These are phyloP conservation scores for Siniperca knerii DNA, from an alignment of 2,113 vertebrate species.

Conservation along the genomic window DNA sequence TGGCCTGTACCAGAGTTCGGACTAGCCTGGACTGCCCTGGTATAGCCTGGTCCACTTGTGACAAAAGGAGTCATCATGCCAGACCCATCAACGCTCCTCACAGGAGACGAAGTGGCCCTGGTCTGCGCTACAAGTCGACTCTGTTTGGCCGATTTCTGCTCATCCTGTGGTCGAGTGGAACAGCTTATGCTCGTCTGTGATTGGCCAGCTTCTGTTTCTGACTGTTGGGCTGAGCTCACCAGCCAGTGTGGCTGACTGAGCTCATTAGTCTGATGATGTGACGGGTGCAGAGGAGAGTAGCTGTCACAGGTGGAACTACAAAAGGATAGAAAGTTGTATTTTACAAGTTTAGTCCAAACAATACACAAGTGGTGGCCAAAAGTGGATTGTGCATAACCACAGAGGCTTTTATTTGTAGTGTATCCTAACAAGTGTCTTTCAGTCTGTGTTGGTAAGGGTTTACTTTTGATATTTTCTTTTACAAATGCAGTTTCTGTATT, in stretches of 20 bases:
- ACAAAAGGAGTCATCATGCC: not conserved
- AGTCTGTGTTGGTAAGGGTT: too few relatives aligned
- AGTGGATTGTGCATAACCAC: not conserved
- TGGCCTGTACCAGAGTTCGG: not conserved
- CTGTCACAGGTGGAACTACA: slow-evolving; percentile 54
- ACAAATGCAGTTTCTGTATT: not conserved
- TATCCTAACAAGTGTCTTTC: not conserved
- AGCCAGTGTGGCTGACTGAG: not conserved
- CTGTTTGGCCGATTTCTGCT: not conserved
- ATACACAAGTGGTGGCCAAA: not conserved
- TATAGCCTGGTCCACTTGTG: not conserved
- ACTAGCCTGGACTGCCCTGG: not conserved
- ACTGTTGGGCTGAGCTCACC: not conserved
- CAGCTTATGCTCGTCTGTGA: not conserved
- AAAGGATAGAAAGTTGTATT: not conserved
- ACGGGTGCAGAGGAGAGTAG: slow-evolving; percentile 19
- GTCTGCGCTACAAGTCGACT: not conserved
- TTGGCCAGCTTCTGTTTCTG: slow-evolving; percentile 18
- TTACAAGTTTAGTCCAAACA: not conserved
- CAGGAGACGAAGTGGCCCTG: not conserved
- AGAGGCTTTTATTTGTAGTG: not conserved
- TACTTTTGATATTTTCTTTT: not conserved
- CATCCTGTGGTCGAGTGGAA: slow-evolving; percentile 4
- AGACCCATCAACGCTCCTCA: not conserved
- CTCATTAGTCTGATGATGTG: not conserved